phyloP scores from a whole-genome alignment of 2,113 vertebrate species.

The Benitochromis conjunctus region DNA sequence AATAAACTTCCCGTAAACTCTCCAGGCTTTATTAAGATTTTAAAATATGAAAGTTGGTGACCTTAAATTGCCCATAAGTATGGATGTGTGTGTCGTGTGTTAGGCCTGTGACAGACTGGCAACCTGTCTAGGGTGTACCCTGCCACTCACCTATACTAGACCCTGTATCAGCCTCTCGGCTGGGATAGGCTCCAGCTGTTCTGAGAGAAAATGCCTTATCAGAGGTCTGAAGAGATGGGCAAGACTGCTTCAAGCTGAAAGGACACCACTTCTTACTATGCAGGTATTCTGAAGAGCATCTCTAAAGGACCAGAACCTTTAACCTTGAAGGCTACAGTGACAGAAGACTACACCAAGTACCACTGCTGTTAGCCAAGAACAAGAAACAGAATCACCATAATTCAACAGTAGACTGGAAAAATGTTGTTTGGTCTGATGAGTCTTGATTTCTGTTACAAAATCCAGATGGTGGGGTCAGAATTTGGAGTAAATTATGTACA shows the following conservation, averaged over 20 bases:
- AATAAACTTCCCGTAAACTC: neutral
- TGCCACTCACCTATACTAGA: neutral
- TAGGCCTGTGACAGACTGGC: neutral
- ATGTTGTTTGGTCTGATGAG: neutral
- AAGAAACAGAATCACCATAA: fast-evolving
- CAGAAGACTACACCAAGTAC: fast-evolving
- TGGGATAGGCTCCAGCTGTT: neutral
- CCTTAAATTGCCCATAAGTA: fast-evolving
- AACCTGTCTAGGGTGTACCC: neutral
- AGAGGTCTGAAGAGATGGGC: neutral
- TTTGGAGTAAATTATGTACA: neutral
- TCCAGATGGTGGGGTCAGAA: neutral
- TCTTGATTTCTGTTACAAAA: neutral
- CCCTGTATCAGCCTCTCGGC: neutral
- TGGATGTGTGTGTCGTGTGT: neutral
- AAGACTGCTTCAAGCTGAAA: neutral
- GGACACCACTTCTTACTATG: neutral
- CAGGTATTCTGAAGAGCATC: neutral
- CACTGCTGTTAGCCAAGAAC: neutral
- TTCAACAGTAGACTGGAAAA: neutral
- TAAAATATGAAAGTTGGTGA: too few species aligned
- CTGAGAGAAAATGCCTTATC: neutral
- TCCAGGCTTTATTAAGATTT: neutral
- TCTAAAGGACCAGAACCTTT: neutral
- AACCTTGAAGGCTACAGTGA: neutral